These are phyloP conservation scores for Trissonchulus latispiculum DNA, from an alignment of 2,888 invertebrate species.

Conservation along the genomic window DNA sequence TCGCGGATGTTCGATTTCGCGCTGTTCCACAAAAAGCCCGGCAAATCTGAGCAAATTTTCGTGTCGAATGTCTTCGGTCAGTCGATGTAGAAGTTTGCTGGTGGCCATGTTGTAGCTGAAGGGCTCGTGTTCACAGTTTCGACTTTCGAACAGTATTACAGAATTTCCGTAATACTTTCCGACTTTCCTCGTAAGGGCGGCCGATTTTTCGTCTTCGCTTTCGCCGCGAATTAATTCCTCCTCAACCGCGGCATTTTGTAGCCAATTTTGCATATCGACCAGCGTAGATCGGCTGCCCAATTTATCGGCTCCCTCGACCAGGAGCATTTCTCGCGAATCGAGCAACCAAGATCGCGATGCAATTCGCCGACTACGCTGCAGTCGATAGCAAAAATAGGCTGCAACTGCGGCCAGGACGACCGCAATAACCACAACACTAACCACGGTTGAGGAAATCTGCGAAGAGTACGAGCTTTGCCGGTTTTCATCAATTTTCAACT, in stretches of 20 bases:
- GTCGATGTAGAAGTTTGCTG: background rate
- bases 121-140: background rate
- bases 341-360: background rate
- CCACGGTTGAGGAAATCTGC: background rate
- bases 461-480: background rate
- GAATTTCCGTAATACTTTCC: background rate
- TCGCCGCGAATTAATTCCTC: background rate
- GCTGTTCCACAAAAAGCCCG: background rate
- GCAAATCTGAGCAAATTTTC: background rate
- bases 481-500: background rate
- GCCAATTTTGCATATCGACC: background rate
- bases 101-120: background rate
- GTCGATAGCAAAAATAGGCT: background rate
- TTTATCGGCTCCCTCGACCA: background rate
- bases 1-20: background rate
- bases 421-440: background rate
- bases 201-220: background rate
- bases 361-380: background rate
- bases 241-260: background rate
- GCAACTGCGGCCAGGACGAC: background rate
- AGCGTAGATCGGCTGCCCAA: background rate
- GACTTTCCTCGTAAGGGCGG: background rate
- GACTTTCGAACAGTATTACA: background rate
- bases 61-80: background rate
- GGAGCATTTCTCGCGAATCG: background rate